Conservation (phyloP, 2,888 invertebrate species). For the Brachyptera risi region DNA sequence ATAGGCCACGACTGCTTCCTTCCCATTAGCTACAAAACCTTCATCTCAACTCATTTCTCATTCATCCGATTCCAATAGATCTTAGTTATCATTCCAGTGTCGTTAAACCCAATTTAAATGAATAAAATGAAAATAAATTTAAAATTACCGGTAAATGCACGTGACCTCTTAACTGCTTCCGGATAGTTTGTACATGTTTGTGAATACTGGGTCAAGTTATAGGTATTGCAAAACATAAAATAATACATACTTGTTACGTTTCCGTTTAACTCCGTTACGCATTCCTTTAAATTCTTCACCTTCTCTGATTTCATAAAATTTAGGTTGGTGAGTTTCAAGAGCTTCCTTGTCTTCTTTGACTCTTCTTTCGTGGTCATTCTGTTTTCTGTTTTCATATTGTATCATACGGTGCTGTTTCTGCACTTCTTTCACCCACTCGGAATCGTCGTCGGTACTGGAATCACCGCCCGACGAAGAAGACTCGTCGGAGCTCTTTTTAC, state of each 20-base stretch:
- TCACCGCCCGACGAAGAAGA: constrained; percentile 36
- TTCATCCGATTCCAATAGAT: no score
- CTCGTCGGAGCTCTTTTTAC: constrained; percentile 47
- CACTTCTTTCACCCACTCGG: constrained; percentile 73
- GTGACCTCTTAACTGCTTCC: no score
- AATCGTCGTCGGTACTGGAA: constrained; percentile 74
- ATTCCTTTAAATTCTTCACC: constrained; percentile 57
- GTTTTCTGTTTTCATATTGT: constrained; percentile 49
- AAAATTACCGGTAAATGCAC: no score
- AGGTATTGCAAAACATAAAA: constrained; percentile 5
- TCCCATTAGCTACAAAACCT: no score
- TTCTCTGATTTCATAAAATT: constrained; percentile 58
- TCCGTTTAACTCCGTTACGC: constrained; percentile 43
- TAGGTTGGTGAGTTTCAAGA: constrained; percentile 44
- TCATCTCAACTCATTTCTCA: no score
- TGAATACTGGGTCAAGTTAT: neutral
- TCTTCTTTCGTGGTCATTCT: no score
- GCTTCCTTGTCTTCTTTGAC: constrained; percentile 30
- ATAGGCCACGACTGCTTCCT: no score
- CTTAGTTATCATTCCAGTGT: no score
- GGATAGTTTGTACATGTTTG: no score
- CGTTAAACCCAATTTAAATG: no score
- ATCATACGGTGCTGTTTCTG: constrained; percentile 69
- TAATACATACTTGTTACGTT: constrained; percentile 48
- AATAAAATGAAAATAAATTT: no score